Conservation (phyloP, 1,140 invertebrate species). For the Brachionus angularis region DNA sequence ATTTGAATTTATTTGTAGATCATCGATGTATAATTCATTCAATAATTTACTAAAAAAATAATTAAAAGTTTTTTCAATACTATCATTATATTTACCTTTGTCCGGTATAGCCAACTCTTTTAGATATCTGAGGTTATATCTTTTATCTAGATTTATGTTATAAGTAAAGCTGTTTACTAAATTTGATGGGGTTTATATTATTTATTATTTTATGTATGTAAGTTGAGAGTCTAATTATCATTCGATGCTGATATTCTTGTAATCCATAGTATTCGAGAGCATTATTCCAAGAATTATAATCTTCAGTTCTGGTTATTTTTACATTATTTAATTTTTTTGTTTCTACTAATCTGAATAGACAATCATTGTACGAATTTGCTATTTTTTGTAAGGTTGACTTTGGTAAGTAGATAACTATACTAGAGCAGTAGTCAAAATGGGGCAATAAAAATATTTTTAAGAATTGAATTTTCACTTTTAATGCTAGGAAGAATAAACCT, state of each 20-base stretch:
- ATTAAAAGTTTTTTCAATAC: neutral
- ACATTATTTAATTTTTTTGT: neutral
- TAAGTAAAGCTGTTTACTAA: neutral
- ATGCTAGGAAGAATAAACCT: neutral
- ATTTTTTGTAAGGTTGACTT: slow-evolving; percentile 1
- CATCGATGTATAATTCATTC: no score
- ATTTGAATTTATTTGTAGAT: no score
- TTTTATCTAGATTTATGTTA: neutral
- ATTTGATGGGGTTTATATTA: slow-evolving; percentile 3
- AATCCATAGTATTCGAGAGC: neutral
- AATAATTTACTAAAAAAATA: neutral
- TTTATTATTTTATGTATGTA: neutral
- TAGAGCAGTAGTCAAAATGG: neutral
- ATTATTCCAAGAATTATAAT: neutral
- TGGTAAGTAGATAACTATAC: neutral
- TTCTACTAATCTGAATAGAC: neutral
- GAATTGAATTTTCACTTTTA: neutral
- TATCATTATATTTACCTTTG: slow-evolving; percentile 16
- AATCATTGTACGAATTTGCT: neutral
- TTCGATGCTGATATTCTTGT: neutral
- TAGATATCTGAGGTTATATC: neutral
- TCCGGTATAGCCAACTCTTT: neutral
- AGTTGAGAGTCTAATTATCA: neutral
- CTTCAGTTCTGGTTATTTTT: neutral
- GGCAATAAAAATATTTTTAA: neutral